Base-by-base conservation (phyloP, 2,888 invertebrate genomes). In the Drosophila paracracens region DNA sequence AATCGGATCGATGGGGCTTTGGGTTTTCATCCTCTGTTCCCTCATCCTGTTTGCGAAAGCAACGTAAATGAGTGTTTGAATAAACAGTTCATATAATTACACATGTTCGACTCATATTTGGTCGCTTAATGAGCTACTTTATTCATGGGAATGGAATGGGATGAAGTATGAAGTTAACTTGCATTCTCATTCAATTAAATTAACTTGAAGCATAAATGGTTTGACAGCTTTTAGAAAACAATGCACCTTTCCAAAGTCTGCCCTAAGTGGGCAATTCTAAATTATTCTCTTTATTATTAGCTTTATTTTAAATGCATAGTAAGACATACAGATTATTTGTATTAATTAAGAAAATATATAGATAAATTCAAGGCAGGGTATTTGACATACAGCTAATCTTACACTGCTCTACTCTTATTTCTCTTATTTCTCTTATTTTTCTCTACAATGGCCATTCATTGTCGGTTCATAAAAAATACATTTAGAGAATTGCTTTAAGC, bases 381-480 rank as follows among this genome's bases (percentile, higher is more conserved):
- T 70, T 43, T 6, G n/a, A 4, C 13, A 16, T 35, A 31, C 38
- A 2, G 2, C 0, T 1, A 8, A 3, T 10, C 5, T 11, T 1
- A 33, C 53, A 35, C 52, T 10, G n/a, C 27, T 61, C 29, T 48
- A 8, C 21, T 31, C 33, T 33, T 40, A n/a, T 48, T 71, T 57
- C 21, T 31, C 33, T 33, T 40, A n/a, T 48, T 71, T 57, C 38
- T 27, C 29, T 36, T 36, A n/a, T 48, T 71, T 57, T 25, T 46
- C 52, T 21, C 50, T 65, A 54, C 50, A 25, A 63, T 73, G 67
- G 66, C 52, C 63, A 66, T 65, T 71, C 56, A 58, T 66, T 74
- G 79, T 54, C 18, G 66, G 61, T 63, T 78, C 88, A 79, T 72
- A 59, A 66, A 84, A 89, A 68, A 87, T 87, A 70, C 84, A 84